Conservation (phyloP, 2,888 invertebrate species). For the Fabriciana adippe region DNA sequence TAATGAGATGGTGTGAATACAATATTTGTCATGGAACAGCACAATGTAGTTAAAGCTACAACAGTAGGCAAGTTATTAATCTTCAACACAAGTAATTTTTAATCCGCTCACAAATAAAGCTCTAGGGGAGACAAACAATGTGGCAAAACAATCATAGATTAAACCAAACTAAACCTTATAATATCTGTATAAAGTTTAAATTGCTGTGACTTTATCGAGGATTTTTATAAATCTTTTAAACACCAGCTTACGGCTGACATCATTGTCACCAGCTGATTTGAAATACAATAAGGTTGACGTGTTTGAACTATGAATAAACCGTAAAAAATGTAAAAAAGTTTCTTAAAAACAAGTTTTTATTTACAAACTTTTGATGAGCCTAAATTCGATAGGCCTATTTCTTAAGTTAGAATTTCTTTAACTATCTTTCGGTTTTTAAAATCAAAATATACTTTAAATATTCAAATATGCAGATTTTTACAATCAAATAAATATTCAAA, state of each 20-base stretch:
- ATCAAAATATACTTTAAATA: too few species aligned
- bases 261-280: constrained; percentile 25
- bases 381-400: too few species aligned
- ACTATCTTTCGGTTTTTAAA: too few species aligned
- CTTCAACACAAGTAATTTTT: constrained; percentile 23
- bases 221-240: constrained; percentile 5
- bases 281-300: constrained; percentile 18
- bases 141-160: background rate
- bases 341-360: too few species aligned
- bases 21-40: background rate
- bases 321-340: background rate
- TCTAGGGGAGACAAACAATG: constrained; percentile 20
- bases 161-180: background rate
- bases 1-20: too few species aligned
- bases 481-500: too few species aligned
- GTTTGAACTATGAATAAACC: constrained; percentile 1
- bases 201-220: background rate
- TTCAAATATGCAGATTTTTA: too few species aligned
- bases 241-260: constrained; percentile 14
- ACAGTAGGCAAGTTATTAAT: constrained; percentile 20
- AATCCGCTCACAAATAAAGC: constrained; percentile 28
- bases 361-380: too few species aligned
- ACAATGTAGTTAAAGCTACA: background rate
- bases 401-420: too few species aligned
- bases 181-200: background rate